These are phyloP conservation scores for Dallia pectoralis DNA, from an alignment of 2,797 vertebrate genomes.

Conservation along the genomic window DNA sequence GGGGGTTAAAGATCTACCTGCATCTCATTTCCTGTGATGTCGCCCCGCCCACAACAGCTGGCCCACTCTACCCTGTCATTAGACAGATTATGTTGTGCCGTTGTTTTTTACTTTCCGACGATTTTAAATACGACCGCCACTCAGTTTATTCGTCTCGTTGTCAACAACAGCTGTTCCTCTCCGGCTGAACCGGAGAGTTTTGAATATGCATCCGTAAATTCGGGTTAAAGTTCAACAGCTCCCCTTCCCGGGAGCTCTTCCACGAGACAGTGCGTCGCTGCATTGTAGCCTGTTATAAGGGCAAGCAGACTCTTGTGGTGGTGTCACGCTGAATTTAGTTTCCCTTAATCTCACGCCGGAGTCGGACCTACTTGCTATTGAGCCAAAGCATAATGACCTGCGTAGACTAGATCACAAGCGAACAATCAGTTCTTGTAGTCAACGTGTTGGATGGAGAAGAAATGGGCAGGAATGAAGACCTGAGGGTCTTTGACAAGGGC, in stretches of 20 bases:
- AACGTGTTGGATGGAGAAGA: too few relatives aligned
- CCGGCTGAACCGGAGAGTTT: neutral
- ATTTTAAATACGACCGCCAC: slow-evolving; percentile 52
- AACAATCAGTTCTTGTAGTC: too few relatives aligned
- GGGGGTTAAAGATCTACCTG: slow-evolving; percentile 61
- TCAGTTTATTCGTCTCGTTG: slow-evolving; percentile 51
- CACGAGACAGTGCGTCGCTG: neutral
- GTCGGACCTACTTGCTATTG: slow-evolving; percentile 40
- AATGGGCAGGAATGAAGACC: too few relatives aligned
- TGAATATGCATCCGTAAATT: slow-evolving; percentile 35
- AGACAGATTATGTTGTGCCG: slow-evolving; percentile 62
- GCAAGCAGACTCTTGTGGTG: slow-evolving; percentile 21
- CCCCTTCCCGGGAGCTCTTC: neutral
- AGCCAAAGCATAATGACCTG: too few relatives aligned
- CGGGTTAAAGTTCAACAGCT: slow-evolving; percentile 8
- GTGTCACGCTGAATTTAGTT: slow-evolving; percentile 22
- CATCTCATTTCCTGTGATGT: slow-evolving; percentile 36
- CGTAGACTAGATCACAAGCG: too few relatives aligned
- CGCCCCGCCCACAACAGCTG: slow-evolving; percentile 64
- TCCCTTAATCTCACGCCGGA: neutral
- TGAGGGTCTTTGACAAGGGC: too few relatives aligned
- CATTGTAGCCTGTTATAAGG: slow-evolving; percentile 38
- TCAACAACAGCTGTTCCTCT: slow-evolving; percentile 70
- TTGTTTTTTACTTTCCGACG: slow-evolving; percentile 54
- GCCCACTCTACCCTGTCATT: slow-evolving; percentile 66